Base-by-base conservation (phyloP, 1,140 invertebrate genomes). In the Bombus sibiricus region DNA sequence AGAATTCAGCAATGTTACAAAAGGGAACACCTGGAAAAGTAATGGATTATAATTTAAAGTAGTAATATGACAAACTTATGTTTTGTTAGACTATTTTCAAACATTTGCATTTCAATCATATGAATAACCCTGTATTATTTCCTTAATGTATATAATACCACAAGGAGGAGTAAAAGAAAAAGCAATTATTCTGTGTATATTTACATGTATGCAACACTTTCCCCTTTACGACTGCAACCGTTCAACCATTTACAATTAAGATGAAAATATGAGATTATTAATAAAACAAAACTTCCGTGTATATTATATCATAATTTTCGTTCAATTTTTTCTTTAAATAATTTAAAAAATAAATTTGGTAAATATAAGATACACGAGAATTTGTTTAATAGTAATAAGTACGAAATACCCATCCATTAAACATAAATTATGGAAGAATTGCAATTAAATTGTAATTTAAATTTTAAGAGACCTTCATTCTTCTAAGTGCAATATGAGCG, bases 11-110 rank as follows among this genome's bases (percentile, higher is more conserved):
- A 95, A 85, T 68, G 94, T 89, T 88, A 95, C 87, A 73, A 95
- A 88, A 68, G 95, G 94, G 91, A 95, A 95, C 37, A 94, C 95
- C 95, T 95, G 92, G 22, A 93, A 90, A 91, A 90, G 88, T 78
- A 89, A 89, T 53, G 77, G 73, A 86, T 66, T 66, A 41, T 34
- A 75, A 59, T 79, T 89, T 81, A 86, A 64, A 72, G 47, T 34
- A 39, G 43, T 28, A 28, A 69, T 32, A 39, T 37, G 18, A 22
- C 3, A 25, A 32, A 71, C 9, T 37, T 68, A 71, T 53, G 32
- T 53, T 25, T 18, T 47, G 47, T 12, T 74, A 25, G 43, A 78
- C 41, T 69, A 37, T 64, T 32, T 34, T 18, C 39, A 64, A 72
- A 71, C 1, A 34, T 53, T 68, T 39, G 25, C 62, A 68, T 47